A percentile compares a stretch with the other conserved stretches of the same genome.
These are phyloP conservation scores for Mareca penelope DNA, from an alignment of 2,797 vertebrate genomes.

Conservation along the genomic window DNA sequence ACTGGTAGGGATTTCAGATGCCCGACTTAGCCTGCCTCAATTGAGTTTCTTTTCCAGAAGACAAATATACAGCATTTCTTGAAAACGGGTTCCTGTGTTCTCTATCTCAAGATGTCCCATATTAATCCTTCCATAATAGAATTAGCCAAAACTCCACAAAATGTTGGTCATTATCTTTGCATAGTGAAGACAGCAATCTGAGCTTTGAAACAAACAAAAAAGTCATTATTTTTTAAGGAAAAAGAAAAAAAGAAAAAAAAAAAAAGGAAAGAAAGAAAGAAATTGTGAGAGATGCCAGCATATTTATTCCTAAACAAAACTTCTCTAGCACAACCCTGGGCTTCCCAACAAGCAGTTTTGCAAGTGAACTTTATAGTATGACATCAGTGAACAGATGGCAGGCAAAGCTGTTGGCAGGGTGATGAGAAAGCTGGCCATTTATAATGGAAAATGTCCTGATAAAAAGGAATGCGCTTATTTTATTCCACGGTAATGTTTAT, in stretches of 20 bases:
- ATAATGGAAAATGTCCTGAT: conserved; percentile 76
- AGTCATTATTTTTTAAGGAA: neutral
- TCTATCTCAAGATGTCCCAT: neutral
- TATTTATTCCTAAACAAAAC: conserved; percentile 51
- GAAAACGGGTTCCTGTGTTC: neutral
- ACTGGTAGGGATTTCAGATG: neutral
- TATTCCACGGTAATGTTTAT: conserved; percentile 72
- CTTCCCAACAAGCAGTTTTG: conserved; percentile 56
- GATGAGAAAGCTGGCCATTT: conserved; percentile 65
- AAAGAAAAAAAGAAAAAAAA: neutral
- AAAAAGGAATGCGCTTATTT: conserved; percentile 72
- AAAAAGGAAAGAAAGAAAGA: neutral
- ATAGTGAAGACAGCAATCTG: neutral
- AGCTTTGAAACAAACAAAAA: conserved; percentile 2
- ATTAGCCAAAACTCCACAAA: conserved; percentile 11
- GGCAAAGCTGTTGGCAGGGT: conserved; percentile 63
- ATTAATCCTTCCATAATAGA: neutral
- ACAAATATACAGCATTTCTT: neutral
- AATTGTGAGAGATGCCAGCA: neutral
- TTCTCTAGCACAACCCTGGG: conserved; percentile 9
- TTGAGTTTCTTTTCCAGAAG: neutral
- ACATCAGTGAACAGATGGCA: conserved; percentile 76
- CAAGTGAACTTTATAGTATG: conserved; percentile 54
- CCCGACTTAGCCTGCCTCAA: neutral
- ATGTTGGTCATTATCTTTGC: neutral